These are phyloP conservation scores for Poeciliopsis turneri DNA, from an alignment of 2,797 vertebrate species.

Conservation along the genomic window DNA sequence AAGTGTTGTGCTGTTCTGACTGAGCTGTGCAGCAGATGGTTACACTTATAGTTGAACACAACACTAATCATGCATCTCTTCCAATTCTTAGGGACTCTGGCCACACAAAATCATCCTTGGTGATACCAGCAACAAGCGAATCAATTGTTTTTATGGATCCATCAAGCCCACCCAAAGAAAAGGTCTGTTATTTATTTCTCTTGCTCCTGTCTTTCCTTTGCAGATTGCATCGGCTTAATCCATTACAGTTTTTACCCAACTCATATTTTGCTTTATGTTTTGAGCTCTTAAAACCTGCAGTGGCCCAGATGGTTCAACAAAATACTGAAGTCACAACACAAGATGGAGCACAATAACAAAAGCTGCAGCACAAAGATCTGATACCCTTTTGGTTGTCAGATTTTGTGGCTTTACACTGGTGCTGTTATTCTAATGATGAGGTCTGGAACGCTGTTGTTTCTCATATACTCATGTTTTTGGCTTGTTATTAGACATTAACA, in stretches of 20 bases:
- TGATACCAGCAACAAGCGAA: not conserved
- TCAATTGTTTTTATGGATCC: slow-evolving; percentile 35
- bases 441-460: not conserved
- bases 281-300: not conserved
- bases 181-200: slow-evolving; percentile 40
- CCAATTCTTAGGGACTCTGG: slow-evolving; percentile 46
- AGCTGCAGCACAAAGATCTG: not conserved
- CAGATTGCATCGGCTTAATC: not conserved
- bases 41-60: not conserved
- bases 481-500: not conserved
- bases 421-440: not conserved
- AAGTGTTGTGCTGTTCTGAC: not conserved
- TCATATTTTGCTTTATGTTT: not conserved
- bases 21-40: not conserved
- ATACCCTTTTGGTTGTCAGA: not conserved
- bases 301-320: not conserved
- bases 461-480: not conserved
- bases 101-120: not conserved
- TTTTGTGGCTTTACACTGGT: not conserved
- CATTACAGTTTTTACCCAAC: not conserved
- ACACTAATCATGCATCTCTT: slow-evolving; percentile 12
- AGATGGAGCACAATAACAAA: not conserved
- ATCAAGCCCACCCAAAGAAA: slow-evolving; percentile 12
- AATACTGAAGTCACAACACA: not conserved
- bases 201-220: not conserved